Conservation (phyloP, 2,888 invertebrate genomes). For the Rotaria socialis region DNA sequence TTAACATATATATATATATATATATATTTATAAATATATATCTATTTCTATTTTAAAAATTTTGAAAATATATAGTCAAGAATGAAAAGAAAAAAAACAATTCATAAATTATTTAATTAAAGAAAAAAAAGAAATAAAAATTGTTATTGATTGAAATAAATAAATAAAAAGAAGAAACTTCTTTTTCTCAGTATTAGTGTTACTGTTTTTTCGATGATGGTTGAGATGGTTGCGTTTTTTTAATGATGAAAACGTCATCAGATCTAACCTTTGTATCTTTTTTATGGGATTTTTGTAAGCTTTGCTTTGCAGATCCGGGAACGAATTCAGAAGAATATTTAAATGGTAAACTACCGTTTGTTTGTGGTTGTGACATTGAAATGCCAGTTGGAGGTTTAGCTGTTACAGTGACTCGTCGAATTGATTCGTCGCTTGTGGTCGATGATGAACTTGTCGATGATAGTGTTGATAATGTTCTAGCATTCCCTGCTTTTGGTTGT, state of each 20-base stretch:
- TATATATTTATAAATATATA: neutral
- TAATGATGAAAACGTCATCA: neutral
- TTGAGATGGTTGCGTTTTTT: neutral
- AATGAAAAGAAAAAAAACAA: neutral
- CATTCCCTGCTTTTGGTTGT: neutral
- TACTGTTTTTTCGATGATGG: neutral
- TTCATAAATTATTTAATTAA: neutral
- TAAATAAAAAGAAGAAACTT: neutral
- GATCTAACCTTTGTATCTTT: neutral
- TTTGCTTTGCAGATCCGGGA: neutral
- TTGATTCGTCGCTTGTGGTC: neutral
- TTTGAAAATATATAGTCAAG: slow-evolving; percentile 32
- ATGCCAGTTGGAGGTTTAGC: too few species aligned
- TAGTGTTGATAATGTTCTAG: neutral
- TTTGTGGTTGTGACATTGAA: neutral
- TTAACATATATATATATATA: neutral
- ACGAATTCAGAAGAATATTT: slow-evolving; percentile 27
- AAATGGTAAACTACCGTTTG: slow-evolving; percentile 30
- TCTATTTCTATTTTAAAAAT: neutral
- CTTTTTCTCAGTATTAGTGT: neutral
- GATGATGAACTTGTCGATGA: neutral
- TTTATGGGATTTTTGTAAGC: neutral
- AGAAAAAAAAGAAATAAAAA: neutral
- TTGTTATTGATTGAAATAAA: neutral
- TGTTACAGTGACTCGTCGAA: too few species aligned